Evolutionary conservation across 2,113 vertebrate species (phyloP), one percentile per base, ranked within the genome.

Genomic region (Ursus arctos): DNA sequence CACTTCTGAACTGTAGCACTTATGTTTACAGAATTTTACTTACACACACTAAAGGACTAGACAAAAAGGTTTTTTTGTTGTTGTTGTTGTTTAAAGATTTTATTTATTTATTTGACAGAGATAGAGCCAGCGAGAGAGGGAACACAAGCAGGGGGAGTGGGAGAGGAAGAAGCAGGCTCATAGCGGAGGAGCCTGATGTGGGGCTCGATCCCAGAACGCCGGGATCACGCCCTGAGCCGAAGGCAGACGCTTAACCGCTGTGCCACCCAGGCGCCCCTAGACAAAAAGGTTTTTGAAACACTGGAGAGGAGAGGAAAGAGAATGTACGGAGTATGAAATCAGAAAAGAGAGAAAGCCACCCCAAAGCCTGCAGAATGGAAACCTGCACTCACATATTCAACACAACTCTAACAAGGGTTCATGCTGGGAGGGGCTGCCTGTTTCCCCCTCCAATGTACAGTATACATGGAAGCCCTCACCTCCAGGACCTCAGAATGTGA

Each of bases 341-440:
- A 55, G 53, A 40, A 53, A 43, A 18, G 0, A 16, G 33, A 77
- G 24, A 13, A 69, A 63, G 12, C 4, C 5, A 12, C 2, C 4
- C 10, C 43, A 2, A 69, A 36, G 51, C 12, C 33, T 2, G 12
- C 36, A 10, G 61, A 87, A 69, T n/a, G 36, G 19, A 80, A 49
- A 53, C 36, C 36, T 0, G 0, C 61, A 4, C 6, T n/a, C 11
- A 21, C 8, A 0, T 0, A n/a, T 0, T 69, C 22, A 36, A 69
- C 22, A 4, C 6, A 0, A 36, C 18, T 18, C 4, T 69, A 4
- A 19, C 10, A 21, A 21, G 59, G 5, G 1, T 21, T 7, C 0
- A 18, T 0, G 6, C 22, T 11, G 6, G 2, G 18, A 19, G 21
- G 28, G 16, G 5, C 1, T 21, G 31, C 71, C 4, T 3, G 40